These are phyloP conservation scores for Babylonia areolata DNA, from an alignment of 1,140 invertebrate genomes.

Conservation along the genomic window DNA sequence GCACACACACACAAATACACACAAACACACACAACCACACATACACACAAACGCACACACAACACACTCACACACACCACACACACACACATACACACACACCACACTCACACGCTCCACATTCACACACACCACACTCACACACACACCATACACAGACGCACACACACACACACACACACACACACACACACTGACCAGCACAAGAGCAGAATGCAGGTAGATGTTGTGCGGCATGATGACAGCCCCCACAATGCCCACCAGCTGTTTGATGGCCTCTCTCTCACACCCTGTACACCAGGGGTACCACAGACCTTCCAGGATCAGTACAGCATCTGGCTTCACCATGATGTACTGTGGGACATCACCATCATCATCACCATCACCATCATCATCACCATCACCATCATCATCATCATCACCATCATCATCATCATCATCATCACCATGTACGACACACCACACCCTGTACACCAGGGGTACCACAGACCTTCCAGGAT, in stretches of 20 bases:
- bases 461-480: constrained; percentile 88
- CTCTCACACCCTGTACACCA: constrained; percentile 86
- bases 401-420: too few relatives aligned
- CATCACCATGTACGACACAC: too few relatives aligned
- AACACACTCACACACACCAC: constrained; percentile 2
- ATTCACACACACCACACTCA: constrained; percentile 2
- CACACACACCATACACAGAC: constrained; percentile 25
- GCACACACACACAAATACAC: constrained; percentile 4
- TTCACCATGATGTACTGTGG: constrained; percentile 84
- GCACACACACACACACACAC: constrained; percentile 32
- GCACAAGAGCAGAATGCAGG: constrained; percentile 92
- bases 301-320: constrained; percentile 89
- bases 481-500: constrained; percentile 88
- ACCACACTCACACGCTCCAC: background rate
- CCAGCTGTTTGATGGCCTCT: constrained; percentile 85
- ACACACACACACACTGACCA: constrained; percentile 78
- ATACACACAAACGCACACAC: background rate
- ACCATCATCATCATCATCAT: too few relatives aligned
- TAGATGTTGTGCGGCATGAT: constrained; percentile 98
- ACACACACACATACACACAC: constrained; percentile 16
- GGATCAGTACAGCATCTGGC: constrained; percentile 84
- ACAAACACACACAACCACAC: constrained; percentile 1
- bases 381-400: too few relatives aligned
- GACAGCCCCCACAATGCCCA: constrained; percentile 92
- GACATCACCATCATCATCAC: too few relatives aligned